Evolutionary conservation across 1,140 invertebrate species (phyloP), one percentile per base, ranked within the genome.

Genomic region (Asbolus verrucosus): DNA sequence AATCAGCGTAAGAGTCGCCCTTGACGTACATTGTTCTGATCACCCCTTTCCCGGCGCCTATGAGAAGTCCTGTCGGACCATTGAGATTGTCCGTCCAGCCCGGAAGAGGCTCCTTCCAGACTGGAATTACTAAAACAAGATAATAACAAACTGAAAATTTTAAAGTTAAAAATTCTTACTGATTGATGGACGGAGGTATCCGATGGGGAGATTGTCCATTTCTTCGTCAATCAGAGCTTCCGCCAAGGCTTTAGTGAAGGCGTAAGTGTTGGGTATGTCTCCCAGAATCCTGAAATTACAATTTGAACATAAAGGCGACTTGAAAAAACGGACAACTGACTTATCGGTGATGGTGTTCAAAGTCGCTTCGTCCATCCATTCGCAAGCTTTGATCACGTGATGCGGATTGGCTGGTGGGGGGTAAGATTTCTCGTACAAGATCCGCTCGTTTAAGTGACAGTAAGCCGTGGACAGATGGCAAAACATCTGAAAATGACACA

Each of bases 21-120:
- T 93, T 87, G 76, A 92, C 94, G 73, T 91, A 90, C 91, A 96
- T 94, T 0, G 91, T 91, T 38, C 94, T 83, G 50, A 96, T 87
- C 0, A 96, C 88, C 4, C 94, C 94, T 84, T 95, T 95, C 21
- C 94, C 93, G 36, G 90, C 90, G 1, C 89, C 91, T 19, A 91
- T 91, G 2, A 92, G 78, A 0, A 92, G 80, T 8, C 91, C 94
- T 19, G 91, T 93, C 0, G 94, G 93, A 15, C 94, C 94, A 78
- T 96, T 96, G 65, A 95, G 90, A 78, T 96, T 97, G 77, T 97
- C 95, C 1, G 94, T 96, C 96, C 96, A 98, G 18, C 95, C 94
- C 0, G 90, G 90, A 2, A 93, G 70, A 0, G 92, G 92, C 71
- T 93, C 91, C 72, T 88, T 88, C 90, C 90, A 93, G 15, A 92